Conservation (phyloP, 2,113 vertebrate species). For the Phrynocephalus versicolor region DNA sequence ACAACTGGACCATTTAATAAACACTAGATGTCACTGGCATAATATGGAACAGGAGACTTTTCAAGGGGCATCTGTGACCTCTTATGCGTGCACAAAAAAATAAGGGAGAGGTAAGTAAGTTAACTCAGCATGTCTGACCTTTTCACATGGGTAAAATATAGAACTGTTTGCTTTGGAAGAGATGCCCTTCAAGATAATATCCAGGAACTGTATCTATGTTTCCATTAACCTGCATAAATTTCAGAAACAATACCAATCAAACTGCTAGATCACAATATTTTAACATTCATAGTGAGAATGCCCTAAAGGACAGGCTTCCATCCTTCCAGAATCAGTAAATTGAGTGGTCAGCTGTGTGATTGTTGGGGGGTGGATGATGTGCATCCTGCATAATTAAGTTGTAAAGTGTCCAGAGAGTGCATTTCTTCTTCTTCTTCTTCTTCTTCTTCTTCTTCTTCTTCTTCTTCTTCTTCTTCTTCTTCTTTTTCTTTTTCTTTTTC, state of each 20-base stretch:
- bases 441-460: too few species aligned
- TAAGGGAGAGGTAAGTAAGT: neutral
- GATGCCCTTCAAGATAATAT: neutral
- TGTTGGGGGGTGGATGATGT: too few species aligned
- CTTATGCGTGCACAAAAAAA: constrained; percentile 18
- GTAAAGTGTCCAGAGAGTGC: too few species aligned
- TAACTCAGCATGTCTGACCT: neutral
- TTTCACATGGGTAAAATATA: neutral
- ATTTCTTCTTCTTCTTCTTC: too few species aligned
- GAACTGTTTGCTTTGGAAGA: neutral
- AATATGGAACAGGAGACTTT: neutral
- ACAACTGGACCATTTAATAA: neutral
- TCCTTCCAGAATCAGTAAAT: too few species aligned
- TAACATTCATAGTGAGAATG: neutral
- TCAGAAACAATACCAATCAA: neutral
- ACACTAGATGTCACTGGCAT: neutral
- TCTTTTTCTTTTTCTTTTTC: too few species aligned
- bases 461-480: too few species aligned
- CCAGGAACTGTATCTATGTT: neutral
- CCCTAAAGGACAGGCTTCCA: neutral
- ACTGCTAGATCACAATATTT: neutral
- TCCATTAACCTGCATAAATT: neutral
- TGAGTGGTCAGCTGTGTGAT: too few species aligned
- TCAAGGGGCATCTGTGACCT: constrained; percentile 24
- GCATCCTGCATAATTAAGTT: too few species aligned